Evolutionary conservation across 2,888 invertebrate genomes (phyloP).

Genomic region (Deilephila porcellus): DNA sequence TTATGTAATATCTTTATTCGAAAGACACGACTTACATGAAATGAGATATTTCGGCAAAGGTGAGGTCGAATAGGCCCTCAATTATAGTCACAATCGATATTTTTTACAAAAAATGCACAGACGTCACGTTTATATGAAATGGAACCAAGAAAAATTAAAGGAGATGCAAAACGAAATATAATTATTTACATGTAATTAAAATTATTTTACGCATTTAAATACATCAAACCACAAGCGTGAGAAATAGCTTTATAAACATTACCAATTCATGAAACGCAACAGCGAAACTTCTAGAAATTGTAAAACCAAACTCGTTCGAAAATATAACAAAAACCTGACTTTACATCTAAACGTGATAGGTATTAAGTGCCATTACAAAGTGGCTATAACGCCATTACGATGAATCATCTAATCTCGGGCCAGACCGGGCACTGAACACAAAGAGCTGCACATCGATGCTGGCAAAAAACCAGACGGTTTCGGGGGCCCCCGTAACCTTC

Average conservation of each 20-base stretch:
- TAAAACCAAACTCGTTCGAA: neutral
- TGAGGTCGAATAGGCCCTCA: too few relatives aligned
- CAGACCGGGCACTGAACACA: slow-evolving; percentile 50
- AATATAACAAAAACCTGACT: slow-evolving; percentile 27
- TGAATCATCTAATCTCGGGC: slow-evolving; percentile 67
- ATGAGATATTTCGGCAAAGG: too few relatives aligned
- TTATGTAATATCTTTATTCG: too few relatives aligned
- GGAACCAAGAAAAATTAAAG: neutral
- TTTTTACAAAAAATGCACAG: too few relatives aligned
- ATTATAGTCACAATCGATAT: too few relatives aligned
- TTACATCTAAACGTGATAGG: slow-evolving; percentile 28
- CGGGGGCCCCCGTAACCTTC: slow-evolving; percentile 53
- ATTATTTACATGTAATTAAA: neutral
- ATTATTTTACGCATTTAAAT: neutral
- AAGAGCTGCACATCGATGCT: slow-evolving; percentile 38
- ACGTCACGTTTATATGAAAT: too few relatives aligned
- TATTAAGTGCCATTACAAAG: slow-evolving; percentile 23
- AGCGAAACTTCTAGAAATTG: slow-evolving; percentile 2
- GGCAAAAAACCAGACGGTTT: slow-evolving; percentile 63
- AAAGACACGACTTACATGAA: too few relatives aligned
- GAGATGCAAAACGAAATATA: neutral
- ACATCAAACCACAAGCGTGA: neutral
- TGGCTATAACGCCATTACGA: slow-evolving; percentile 42
- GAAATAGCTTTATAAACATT: neutral
- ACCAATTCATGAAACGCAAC: neutral